A percentile compares a stretch with the other conserved stretches of the same genome.
Conservation (phyloP, 35 echinoderm and acorn worm genomes). For the Apostichopus japonicus region DNA sequence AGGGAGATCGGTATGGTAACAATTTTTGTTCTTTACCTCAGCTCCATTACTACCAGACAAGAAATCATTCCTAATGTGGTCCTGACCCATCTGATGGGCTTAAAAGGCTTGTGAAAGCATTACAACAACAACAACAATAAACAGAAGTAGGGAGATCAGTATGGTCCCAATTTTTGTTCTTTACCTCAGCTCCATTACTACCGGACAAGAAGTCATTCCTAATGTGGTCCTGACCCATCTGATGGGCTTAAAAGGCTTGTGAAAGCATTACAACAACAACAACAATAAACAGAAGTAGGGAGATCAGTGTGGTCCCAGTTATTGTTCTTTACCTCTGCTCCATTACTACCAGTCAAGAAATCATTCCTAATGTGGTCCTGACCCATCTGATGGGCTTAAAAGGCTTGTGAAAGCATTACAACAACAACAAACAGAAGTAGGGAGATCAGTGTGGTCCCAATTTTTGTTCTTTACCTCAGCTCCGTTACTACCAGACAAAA, state of each 20-base stretch:
- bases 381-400: slow-evolving; percentile 71
- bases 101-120: background rate
- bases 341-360: slow-evolving; percentile 78
- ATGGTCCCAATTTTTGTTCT: no score
- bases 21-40: no score
- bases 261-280: background rate
- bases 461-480: slow-evolving; percentile 60
- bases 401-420: slow-evolving; percentile 1
- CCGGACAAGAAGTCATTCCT: slow-evolving; percentile 81
- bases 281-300: background rate
- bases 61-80: no score
- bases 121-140: background rate
- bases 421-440: background rate
- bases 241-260: background rate
- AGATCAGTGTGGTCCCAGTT: no score
- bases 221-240: slow-evolving; percentile 76
- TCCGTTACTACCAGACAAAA: slow-evolving; percentile 73
- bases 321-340: slow-evolving; percentile 68
- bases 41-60: no score
- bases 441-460: no score
- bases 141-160: no score
- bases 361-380: slow-evolving; percentile 76
- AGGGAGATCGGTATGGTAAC: no score
- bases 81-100: no score
- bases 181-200: slow-evolving; percentile 83